These are phyloP conservation scores for Myodes glareolus DNA, from an alignment of 2,113 vertebrate species.

Conservation along the genomic window DNA sequence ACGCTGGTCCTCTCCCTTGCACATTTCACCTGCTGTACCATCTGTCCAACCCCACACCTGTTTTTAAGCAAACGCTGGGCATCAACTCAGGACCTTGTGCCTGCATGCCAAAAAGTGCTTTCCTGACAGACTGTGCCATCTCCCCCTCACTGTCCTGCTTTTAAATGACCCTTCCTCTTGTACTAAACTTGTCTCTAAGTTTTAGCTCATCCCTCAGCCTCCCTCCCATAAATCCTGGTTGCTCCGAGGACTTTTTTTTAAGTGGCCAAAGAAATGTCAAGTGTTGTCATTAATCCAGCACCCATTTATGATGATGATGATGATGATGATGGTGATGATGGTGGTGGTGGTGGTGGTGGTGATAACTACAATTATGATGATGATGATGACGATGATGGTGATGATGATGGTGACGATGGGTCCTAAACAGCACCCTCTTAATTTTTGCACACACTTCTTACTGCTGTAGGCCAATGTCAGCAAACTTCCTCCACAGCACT, in stretches of 20 bases:
- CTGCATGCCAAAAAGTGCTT: background rate
- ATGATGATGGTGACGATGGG: too few species aligned
- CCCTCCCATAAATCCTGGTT: background rate
- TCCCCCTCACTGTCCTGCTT: background rate
- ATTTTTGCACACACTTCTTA: background rate
- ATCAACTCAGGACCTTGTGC: background rate
- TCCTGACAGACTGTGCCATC: background rate
- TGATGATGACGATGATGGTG: too few species aligned
- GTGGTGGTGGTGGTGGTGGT: too few species aligned
- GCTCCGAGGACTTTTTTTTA: background rate
- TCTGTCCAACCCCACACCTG: background rate
- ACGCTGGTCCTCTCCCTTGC: too few species aligned
- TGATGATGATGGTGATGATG: too few species aligned
- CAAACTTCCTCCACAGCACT: background rate
- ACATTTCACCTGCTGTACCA: too few species aligned
- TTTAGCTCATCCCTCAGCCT: background rate
- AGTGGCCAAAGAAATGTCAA: background rate
- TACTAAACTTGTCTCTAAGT: background rate
- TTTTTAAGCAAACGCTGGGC: background rate
- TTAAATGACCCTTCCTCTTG: background rate
- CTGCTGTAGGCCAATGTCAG: background rate
- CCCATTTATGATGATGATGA: background rate
- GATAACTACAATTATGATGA: accelerated
- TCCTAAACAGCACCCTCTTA: background rate
- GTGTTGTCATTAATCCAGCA: background rate